These are phyloP conservation scores for Gambusia affinis DNA, from an alignment of 2,113 vertebrate species.

Conservation along the genomic window DNA sequence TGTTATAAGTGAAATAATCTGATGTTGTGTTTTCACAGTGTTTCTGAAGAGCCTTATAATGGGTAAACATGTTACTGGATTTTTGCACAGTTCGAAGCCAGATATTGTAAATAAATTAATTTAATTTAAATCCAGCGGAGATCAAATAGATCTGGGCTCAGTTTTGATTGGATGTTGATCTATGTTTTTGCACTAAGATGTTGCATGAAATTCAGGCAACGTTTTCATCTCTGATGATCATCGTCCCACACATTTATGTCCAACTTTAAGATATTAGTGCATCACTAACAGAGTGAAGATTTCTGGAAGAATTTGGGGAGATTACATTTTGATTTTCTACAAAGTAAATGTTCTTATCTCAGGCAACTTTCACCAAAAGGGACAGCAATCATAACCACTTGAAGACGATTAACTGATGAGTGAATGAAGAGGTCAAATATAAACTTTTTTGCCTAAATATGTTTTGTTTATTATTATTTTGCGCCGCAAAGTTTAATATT, in stretches of 20 bases:
- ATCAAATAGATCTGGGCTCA: background rate
- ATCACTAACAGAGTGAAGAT: background rate
- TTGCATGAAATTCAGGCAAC: background rate
- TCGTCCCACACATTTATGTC: background rate
- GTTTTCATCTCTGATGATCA: background rate
- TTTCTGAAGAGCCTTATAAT: background rate
- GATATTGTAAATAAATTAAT: background rate
- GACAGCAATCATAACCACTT: constrained; percentile 36
- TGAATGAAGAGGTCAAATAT: background rate
- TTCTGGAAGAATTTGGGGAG: background rate
- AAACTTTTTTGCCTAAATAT: background rate
- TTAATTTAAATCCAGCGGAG: background rate
- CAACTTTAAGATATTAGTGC: background rate
- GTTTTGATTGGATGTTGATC: constrained; percentile 2
- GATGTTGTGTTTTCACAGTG: too few relatives aligned
- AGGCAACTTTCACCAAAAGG: constrained; percentile 38
- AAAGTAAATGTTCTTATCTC: constrained; percentile 17
- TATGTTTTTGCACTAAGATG: constrained; percentile 41
- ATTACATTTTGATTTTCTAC: background rate
- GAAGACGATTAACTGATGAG: constrained; percentile 16
- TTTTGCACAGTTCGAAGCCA: background rate
- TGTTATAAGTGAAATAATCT: too few relatives aligned
- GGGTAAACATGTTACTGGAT: background rate
- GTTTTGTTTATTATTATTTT: background rate
- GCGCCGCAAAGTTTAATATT: background rate